Evolutionary conservation across 2,797 vertebrate species (phyloP).

Genomic region (Ceryle rudis): DNA sequence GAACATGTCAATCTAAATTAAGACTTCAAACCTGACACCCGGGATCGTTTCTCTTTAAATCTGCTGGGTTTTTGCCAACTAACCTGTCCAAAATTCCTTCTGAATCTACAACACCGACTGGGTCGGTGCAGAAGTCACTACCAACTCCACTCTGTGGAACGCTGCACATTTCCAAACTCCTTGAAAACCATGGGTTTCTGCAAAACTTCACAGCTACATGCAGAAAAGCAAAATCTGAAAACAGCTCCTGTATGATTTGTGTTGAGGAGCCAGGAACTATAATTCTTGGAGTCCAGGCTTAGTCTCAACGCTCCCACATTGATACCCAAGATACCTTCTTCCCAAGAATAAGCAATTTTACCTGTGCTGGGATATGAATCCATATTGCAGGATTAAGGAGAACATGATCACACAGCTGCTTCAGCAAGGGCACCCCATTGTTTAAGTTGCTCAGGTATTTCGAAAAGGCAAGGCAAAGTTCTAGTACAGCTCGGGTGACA

Average conservation of each 20-base stretch:
- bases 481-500: conserved; percentile 90
- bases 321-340: neutral
- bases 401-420: conserved; percentile 97
- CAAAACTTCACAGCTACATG: neutral
- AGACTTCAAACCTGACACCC: neutral
- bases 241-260: neutral
- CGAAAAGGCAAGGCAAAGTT: conserved; percentile 94
- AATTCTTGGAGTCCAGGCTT: neutral
- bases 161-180: neutral
- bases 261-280: fast-evolving
- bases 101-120: neutral
- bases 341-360: conserved; percentile 53
- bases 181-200: neutral
- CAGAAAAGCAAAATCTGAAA: neutral
- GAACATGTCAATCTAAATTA: neutral
- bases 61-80: neutral
- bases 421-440: conserved; percentile 92
- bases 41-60: neutral
- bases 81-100: neutral
- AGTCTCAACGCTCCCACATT: neutral
- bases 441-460: conserved; percentile 95
- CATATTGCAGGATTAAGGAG: conserved; percentile 98
- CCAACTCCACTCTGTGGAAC: neutral
- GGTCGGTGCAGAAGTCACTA: neutral
- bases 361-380: conserved; percentile 97